Base-by-base conservation (phyloP, 2,888 invertebrate species). In the Lysandra bellargus region DNA sequence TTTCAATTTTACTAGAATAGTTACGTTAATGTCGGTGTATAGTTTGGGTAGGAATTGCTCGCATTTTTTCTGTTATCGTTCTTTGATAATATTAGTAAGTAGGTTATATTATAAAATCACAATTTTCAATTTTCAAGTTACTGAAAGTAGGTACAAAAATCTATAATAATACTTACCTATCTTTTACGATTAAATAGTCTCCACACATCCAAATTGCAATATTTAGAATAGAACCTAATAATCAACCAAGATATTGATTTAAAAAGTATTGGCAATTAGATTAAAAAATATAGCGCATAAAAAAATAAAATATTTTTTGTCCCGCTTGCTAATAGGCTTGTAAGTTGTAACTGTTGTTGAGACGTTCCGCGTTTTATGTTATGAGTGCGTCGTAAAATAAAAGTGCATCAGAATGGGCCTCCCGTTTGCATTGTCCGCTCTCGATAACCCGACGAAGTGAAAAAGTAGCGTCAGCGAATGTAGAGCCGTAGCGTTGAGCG, bases 381-480 rank as follows among this genome's bases (percentile, higher is more conserved):
- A 94, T 88, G 93, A 94, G 93, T 89, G 83, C 85, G 85, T 90
- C 93, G 89, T 94, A 93, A 94, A 94, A 94, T 94, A 94, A 94
- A 94, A 94, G 94, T 93, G 94, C 94, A 94, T 94, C 92, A 90
- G 89, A 90, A 86, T 88, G 89, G 85, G 88, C 89, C 91, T 90
- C 86, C 91, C 88, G 92, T 93, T 92, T 93, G 94, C 93, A 93
- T 90, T 92, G 93, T 91, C 88, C 89, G 87, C 88, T 89, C 91
- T 90, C 90, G 90, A 91, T 92, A 84, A 79, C 60, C 87, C 91
- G 84, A 83, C 91, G 85, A 82, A 90, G 85, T 89, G 85, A 79
- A 85, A 84, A 86, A 86, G 81, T 80, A 82, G 80, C 57, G 57
- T 82, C 79, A 79, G 81, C 81, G 82, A 84, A 61, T 81, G 44